A percentile compares a stretch with the other conserved stretches of the same genome.
These are phyloP conservation scores for Ornithorhynchus anatinus DNA, from an alignment of 2,113 vertebrate genomes.

Conservation along the genomic window DNA sequence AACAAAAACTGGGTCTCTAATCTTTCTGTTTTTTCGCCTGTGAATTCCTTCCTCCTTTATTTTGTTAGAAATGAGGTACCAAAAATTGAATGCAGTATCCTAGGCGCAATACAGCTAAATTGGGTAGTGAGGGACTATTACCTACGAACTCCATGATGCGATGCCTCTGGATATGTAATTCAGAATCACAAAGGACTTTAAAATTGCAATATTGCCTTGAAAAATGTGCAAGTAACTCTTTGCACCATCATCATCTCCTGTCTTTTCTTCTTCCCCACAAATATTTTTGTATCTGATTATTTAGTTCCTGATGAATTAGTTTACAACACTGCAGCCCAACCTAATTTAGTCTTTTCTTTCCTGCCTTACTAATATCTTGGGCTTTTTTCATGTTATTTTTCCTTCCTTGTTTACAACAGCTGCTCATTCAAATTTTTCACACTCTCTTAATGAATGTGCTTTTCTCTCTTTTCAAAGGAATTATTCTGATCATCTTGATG, in stretches of 20 bases:
- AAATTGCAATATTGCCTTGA: not conserved
- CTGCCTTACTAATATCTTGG: no score
- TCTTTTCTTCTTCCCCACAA: not conserved
- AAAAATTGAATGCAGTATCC: constrained; percentile 7
- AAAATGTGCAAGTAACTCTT: not conserved
- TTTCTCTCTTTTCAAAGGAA: not conserved
- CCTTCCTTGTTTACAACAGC: not conserved
- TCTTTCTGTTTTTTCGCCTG: not conserved
- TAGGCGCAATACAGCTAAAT: not conserved
- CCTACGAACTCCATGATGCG: not conserved
- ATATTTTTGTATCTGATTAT: not conserved
- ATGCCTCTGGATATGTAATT: not conserved
- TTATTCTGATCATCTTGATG: not conserved
- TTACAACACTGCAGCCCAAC: not conserved
- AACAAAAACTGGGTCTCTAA: no score
- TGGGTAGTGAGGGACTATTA: not conserved
- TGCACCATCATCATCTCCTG: not conserved
- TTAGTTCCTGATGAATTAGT: not conserved
- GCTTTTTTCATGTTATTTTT: not conserved
- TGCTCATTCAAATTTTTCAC: not conserved
- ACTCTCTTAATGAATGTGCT: not conserved
- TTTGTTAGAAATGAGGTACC: constrained; percentile 8
- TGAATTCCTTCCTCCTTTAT: not conserved
- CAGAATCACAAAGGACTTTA: not conserved
- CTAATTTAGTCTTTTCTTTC: no score